Conservation (phyloP, 1,140 invertebrate genomes). For the Ylistrum balloti region DNA sequence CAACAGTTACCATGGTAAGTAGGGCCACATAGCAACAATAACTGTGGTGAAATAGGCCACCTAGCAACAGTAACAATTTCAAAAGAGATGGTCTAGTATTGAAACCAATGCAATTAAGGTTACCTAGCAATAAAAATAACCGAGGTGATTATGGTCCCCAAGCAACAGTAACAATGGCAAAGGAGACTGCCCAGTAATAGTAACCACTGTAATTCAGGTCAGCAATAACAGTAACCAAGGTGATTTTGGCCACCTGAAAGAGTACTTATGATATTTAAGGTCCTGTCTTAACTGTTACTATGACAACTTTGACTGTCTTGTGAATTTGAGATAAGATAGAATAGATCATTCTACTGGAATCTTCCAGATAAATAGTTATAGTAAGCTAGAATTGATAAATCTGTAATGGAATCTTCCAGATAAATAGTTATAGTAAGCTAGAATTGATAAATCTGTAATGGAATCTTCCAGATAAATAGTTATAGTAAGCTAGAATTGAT, state of each 20-base stretch:
- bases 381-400: too few relatives aligned
- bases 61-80: background rate
- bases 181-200: background rate
- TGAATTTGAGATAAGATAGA: too few relatives aligned
- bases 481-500: too few relatives aligned
- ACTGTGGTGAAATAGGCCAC: background rate
- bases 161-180: background rate
- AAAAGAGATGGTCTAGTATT: background rate
- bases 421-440: too few relatives aligned
- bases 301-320: too few relatives aligned
- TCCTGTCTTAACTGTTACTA: background rate
- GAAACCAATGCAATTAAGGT: background rate
- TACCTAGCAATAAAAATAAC: background rate
- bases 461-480: too few relatives aligned
- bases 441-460: too few relatives aligned
- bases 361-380: too few relatives aligned
- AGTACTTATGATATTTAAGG: background rate
- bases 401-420: too few relatives aligned
- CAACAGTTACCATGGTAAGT: conserved; percentile 18
- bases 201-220: background rate
- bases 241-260: background rate
- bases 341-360: too few relatives aligned
- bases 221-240: background rate
- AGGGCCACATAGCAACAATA: background rate
- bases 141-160: background rate